These are phyloP conservation scores for Rhaphigaster nebulosa DNA, from an alignment of 2,888 invertebrate genomes.

Conservation along the genomic window DNA sequence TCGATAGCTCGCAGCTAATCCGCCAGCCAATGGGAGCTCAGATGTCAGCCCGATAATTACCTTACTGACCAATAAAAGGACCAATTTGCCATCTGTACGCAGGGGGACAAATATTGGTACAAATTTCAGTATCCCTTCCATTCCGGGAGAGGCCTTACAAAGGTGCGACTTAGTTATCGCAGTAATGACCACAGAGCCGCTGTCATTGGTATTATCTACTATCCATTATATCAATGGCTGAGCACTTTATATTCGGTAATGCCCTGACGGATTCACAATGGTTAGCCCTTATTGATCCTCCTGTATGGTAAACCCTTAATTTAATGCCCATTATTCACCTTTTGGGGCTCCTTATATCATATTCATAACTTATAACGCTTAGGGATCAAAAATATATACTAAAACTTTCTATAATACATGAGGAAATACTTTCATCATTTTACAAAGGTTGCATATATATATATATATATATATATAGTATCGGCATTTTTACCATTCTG, in stretches of 20 bases:
- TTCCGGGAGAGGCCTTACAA: background rate
- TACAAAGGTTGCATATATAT: no score
- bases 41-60: conserved; percentile 35
- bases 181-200: background rate
- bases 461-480: no score
- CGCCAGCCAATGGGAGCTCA: background rate
- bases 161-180: background rate
- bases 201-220: background rate
- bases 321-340: background rate
- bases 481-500: no score
- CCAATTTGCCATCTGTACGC: conserved; percentile 15
- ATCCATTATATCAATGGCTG: conserved; percentile 3
- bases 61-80: conserved; percentile 45
- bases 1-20: conserved; percentile 27
- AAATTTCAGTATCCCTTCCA: conserved; percentile 18
- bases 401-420: background rate
- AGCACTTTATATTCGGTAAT: conserved; percentile 8
- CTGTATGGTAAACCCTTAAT: conserved; percentile 7
- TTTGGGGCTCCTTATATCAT: background rate
- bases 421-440: no score
- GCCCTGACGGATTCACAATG: conserved; percentile 10
- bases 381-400: background rate
- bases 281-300: background rate
- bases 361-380: background rate
- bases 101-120: background rate